Percentiles rank a stretch among this genome's conserved stretches.
These are phyloP conservation scores for Coregonus sp. DNA, from an alignment of 2,797 vertebrate genomes.

Conservation along the genomic window DNA sequence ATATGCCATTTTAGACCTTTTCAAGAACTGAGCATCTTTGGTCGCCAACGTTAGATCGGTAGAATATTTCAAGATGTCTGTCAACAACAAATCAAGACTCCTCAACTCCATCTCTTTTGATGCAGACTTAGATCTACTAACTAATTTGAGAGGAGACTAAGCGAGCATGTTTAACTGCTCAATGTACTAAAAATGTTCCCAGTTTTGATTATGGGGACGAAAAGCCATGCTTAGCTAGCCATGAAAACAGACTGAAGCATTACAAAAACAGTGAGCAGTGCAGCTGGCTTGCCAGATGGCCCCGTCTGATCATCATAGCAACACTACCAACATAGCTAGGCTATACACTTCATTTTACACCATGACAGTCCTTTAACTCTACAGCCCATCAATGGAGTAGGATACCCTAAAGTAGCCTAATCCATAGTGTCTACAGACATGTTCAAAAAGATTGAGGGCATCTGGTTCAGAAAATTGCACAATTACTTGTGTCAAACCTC, in stretches of 20 bases:
- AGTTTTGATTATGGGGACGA: background rate
- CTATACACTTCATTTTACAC: constrained; percentile 1
- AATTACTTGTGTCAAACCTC: too few species aligned
- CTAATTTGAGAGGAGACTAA: background rate
- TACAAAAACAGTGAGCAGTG: constrained; percentile 14
- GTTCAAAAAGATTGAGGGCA: background rate
- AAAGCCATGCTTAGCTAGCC: background rate
- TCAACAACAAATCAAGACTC: too few species aligned
- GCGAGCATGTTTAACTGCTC: background rate
- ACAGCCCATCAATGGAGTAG: background rate
- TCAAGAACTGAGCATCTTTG: background rate
- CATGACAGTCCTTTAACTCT: background rate
- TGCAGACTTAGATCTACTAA: too few species aligned
- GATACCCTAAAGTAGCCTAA: background rate
- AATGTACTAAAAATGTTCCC: background rate
- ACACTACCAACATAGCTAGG: constrained; percentile 13
- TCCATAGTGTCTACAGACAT: background rate
- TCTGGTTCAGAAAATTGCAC: background rate
- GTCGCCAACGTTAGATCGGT: too few species aligned
- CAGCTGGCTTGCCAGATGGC: constrained; percentile 29
- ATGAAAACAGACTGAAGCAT: constrained; percentile 23
- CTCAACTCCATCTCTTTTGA: too few species aligned
- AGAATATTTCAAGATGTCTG: too few species aligned
- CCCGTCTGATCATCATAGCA: constrained; percentile 11
- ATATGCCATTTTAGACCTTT: background rate